Conservation (phyloP, 2,888 invertebrate species). For the Cinara cedri region DNA sequence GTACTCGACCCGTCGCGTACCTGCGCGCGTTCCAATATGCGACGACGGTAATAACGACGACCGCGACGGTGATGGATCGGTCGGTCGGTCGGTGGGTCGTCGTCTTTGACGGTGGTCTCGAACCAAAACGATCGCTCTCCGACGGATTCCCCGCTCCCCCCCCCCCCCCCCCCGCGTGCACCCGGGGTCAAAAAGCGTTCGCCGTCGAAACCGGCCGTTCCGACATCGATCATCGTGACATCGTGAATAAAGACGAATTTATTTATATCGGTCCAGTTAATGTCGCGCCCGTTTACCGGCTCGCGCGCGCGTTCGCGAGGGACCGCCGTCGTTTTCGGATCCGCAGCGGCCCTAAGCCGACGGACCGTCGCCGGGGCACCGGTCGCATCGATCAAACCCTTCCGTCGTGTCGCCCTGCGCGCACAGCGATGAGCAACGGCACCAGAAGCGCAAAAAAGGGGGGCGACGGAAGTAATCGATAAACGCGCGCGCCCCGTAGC, state of each 20-base stretch:
- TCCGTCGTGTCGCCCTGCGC: too few relatives aligned
- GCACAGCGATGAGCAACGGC: too few relatives aligned
- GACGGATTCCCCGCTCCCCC: not conserved
- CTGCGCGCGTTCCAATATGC: too few relatives aligned
- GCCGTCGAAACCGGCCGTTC: too few relatives aligned
- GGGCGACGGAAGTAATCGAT: constrained; percentile 34
- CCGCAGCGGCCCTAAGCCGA: not conserved
- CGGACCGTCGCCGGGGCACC: constrained; percentile 28
- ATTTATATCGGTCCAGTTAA: constrained; percentile 8
- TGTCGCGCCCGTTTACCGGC: not conserved
- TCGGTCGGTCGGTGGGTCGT: too few relatives aligned
- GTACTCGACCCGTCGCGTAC: too few relatives aligned
- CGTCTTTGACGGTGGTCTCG: too few relatives aligned
- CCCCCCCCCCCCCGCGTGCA: not conserved
- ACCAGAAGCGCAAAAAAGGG: not conserved
- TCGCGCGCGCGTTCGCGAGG: not conserved
- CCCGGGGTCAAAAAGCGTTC: not conserved
- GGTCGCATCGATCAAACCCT: constrained; percentile 48
- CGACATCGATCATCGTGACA: too few relatives aligned
- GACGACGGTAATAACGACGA: too few relatives aligned
- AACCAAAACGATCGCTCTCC: too few relatives aligned
- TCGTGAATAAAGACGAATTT: constrained; percentile 7
- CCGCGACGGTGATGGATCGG: too few relatives aligned
- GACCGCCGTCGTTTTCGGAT: not conserved
- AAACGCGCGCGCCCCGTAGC: constrained; percentile 35